Percentiles rank a stretch among this genome's conserved stretches.
Conservation (phyloP, 2,113 vertebrate species). For the Mormoops blainvillei region DNA sequence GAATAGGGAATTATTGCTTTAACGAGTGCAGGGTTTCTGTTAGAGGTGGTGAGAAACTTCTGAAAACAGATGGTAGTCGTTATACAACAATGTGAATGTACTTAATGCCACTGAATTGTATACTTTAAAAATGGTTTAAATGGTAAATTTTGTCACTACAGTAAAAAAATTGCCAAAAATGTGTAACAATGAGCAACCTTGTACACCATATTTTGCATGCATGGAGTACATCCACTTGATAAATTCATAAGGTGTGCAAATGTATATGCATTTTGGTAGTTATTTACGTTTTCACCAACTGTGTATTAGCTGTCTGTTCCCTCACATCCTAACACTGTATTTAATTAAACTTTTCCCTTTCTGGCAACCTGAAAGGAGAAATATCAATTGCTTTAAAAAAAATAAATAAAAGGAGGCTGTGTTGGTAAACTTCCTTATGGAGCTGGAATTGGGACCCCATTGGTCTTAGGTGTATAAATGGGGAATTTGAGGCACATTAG, state of each 20-base stretch:
- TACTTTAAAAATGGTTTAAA: not conserved
- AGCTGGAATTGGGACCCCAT: not conserved
- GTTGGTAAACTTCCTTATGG: not conserved
- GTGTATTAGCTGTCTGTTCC: not conserved
- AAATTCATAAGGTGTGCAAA: not conserved
- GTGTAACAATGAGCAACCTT: not conserved
- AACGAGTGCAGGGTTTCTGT: not conserved
- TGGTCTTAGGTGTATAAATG: not conserved
- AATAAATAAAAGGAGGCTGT: not conserved
- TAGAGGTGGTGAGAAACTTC: not conserved
- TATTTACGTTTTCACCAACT: conserved; percentile 9
- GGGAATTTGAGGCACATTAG: not conserved
- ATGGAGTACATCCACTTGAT: not conserved
- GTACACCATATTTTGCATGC: not conserved
- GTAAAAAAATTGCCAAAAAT: not conserved
- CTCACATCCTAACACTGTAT: not conserved
- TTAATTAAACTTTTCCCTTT: not conserved
- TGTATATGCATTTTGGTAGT: not conserved
- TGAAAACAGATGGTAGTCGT: not conserved
- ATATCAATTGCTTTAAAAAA: not conserved
- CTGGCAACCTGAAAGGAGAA: not conserved
- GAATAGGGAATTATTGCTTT: not conserved
- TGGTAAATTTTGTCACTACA: not conserved
- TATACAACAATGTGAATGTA: not conserved
- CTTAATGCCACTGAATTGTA: not conserved